Base-by-base conservation (phyloP, 1,140 invertebrate genomes). In the Aphelenchoides avenae region DNA sequence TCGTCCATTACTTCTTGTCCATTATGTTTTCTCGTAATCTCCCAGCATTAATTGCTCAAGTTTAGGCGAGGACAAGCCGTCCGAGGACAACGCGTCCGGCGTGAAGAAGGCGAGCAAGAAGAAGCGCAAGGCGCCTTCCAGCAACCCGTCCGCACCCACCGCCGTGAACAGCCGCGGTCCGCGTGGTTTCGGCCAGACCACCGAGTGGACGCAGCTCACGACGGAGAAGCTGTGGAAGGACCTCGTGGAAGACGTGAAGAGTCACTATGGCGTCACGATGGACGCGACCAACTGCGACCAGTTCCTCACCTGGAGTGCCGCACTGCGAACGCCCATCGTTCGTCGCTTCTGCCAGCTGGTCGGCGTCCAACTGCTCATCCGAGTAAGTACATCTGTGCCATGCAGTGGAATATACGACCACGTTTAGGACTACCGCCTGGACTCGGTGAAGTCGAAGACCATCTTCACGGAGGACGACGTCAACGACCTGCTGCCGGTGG, bases 251-350 rank as follows among this genome's bases (percentile, higher is more conserved):
- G 59, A 61, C 29, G 37, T 60, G 2, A 18, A 42, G 1, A 18
- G 26, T 18, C 43, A 61, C 33, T 61, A 51, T 29, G 59, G 42
- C 29, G 36, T 22, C 13, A 29, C 30, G 29, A 50, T 61, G 18
- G n/a, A 30, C 13, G 36, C 27, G 1, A 48, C 61, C 20, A 64
- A 37, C 44, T 64, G 42, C 33, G 59, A 61, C 34, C 34, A 42
- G 5, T 61, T 61, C 37, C 29, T 61, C 13, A 60, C 61, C 31
- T 64, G 60, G 60, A 62, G 42, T 43, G 24, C 36, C 20, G 46
- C 59, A 13, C 54, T 29, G 29, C 27, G 59, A 15, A 31, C 31
- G n/a, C 34, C 60, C 11, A 36, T 61, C 13, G 15, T 61, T 9
- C 30, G 59, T 15, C 43, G 59, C 20, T 64, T 61, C 22, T 61